Evolutionary conservation across 2,888 invertebrate species (phyloP).

Genomic region (Germaria angustata): DNA sequence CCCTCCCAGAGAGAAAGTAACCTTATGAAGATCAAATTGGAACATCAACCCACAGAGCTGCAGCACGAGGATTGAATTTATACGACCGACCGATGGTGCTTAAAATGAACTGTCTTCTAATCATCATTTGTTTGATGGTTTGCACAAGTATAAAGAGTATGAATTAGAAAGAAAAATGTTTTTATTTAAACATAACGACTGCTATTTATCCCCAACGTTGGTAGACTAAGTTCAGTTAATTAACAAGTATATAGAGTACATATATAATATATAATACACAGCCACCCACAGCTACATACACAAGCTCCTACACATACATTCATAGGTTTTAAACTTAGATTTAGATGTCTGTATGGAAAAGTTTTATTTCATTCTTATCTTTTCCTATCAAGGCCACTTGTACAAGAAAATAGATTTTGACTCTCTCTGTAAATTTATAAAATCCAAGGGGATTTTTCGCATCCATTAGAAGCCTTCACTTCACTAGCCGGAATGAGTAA

Average conservation of each 20-base stretch:
- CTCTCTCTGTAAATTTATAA: background rate
- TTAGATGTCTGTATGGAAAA: background rate
- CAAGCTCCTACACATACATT: background rate
- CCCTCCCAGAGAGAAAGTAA: conserved; percentile 74
- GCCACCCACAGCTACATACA: conserved; percentile 4
- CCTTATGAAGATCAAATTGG: conserved; percentile 77
- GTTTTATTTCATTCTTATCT: background rate
- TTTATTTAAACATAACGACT: conserved; percentile 70
- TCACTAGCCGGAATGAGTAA: no score
- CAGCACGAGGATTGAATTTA: conserved; percentile 77
- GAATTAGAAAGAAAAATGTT: conserved; percentile 9
- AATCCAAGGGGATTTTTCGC: background rate
- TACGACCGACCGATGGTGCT: background rate
- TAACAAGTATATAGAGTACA: conserved; percentile 29
- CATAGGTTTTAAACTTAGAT: conserved; percentile 6
- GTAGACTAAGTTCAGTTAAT: conserved; percentile 66
- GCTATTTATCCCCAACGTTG: conserved; percentile 78
- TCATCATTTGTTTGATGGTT: background rate
- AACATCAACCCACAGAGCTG: conserved; percentile 77
- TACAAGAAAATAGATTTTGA: background rate
- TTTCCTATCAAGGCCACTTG: background rate
- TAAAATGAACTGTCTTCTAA: background rate
- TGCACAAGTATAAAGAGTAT: background rate
- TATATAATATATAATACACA: conserved; percentile 35
- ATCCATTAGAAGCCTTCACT: no score